Evolutionary conservation across 2,113 vertebrate species (phyloP), one percentile per base, ranked within the genome.

Genomic region (Uropsilus gracilis): DNA sequence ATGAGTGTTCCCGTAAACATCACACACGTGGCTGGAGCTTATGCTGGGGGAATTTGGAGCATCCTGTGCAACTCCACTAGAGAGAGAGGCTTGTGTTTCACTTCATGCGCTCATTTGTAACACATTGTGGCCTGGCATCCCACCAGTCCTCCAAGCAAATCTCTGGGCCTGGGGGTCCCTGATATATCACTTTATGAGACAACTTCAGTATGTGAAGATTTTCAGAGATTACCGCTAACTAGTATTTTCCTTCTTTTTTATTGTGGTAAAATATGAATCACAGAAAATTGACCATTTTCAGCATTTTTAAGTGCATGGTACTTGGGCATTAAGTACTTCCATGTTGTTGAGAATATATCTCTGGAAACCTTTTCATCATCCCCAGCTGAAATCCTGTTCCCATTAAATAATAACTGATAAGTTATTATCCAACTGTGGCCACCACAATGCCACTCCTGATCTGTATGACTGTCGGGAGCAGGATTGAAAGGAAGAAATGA

Each of bases 1-100:
- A 34, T 28, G 32, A 48, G 32, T 55, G 30, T 37, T 28, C 34
- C 20, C 39, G 24, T 30, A n/a, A 34, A 18, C 3, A 32, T 14
- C 26, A 4, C 5, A 9, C 14, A 4, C 0, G 8, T 3, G 0
- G 8, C 46, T 13, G 17, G 20, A 46, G 1, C 30, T 61, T 8
- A 2, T 50, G 44, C 46, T 20, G 34, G 28, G 18, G 14, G 16
- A 48, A 32, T n/a, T 28, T 22, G 46, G 14, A 20, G 32, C 22
- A 18, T 72, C 53, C 28, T 16, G 9, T 17, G 42, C n/a, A 42
- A 13, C 53, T 26, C 2, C 20, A 5, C 8, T 12, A 44, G 46
- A 39, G 4, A 44, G 46, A 20, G 12, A 64, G 14, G 3, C 18
- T 46, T 16, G n/a, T 53, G 30, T 48, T 77, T 78, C 77, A 8